Base-by-base conservation (phyloP, 2,797 vertebrate genomes). In the Heterohyrax brucei region DNA sequence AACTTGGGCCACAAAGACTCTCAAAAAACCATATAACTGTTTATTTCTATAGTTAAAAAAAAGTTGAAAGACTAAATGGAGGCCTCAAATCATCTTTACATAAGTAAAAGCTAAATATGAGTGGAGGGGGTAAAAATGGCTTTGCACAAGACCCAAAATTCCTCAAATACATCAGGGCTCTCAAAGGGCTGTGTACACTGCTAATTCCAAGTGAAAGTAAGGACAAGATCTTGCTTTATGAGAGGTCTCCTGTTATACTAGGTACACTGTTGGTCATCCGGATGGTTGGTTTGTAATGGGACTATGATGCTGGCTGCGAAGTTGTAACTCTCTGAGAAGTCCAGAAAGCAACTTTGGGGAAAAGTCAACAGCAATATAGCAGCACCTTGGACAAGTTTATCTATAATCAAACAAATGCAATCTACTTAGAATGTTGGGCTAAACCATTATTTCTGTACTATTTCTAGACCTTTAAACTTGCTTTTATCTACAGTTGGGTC, bases 51-150 rank as follows among this genome's bases (percentile, higher is more conserved):
- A 96, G 4, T 89, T 94, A 73, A 84, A 0, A 12, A 56, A 22
- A 87, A 95, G 89, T 66, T 93, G 82, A 95, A 97, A 97, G 91
- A 85, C 91, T 64, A 92, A 97, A 96, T 89, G 88, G 89, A 94
- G 0, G 1, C 8, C 86, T 88, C 30, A 79, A 66, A 88, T 96
- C 96, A 18, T 19, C 77, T 96, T 91, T 94, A 87, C 89, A 92
- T 82, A 95, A 89, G 50, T 24, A 46, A 93, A 84, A 85, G n/a
- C 62, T 30, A 66, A 76, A 81, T 13, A 1, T 44, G 24, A 59
- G 22, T 1, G 4, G 14, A 86, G 81, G 79, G 70, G 62, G 46
- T 22, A 28, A 80, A 94, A 44, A 83, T 24, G 39, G 30, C 30
- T 94, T 91, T 70, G 24, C 46, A 53, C 30, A 82, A 85, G 66